phyloP scores from a whole-genome alignment of 2,888 invertebrate genomes.

The Mythimna pallens region DNA sequence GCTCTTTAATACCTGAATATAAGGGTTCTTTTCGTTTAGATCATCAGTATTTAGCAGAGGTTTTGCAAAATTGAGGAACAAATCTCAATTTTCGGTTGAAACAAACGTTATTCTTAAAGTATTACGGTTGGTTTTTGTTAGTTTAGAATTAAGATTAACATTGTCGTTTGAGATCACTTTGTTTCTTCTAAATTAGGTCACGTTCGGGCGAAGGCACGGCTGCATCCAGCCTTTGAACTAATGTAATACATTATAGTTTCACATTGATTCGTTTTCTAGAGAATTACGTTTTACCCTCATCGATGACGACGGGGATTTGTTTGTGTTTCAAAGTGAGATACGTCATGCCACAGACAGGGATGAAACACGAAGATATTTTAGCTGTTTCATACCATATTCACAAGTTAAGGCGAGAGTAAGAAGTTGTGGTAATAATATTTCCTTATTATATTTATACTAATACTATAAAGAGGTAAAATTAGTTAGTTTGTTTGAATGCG shows the following conservation, averaged over 20 bases:
- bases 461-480: too few relatives aligned
- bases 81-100: conserved; percentile 68
- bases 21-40: conserved; percentile 67
- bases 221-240: conserved; percentile 76
- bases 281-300: conserved; percentile 60
- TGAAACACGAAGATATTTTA: neutral
- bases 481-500: too few relatives aligned
- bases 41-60: conserved; percentile 60
- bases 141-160: conserved; percentile 64
- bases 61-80: conserved; percentile 69
- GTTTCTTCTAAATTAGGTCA: conserved; percentile 86
- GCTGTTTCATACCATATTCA: too few relatives aligned
- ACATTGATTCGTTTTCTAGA: conserved; percentile 68
- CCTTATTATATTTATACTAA: too few relatives aligned
- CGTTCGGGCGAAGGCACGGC: conserved; percentile 77
- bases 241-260: conserved; percentile 75
- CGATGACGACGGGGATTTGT: conserved; percentile 43
- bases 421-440: too few relatives aligned
- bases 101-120: conserved; percentile 63
- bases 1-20: conserved; percentile 60
- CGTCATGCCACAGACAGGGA: conserved; percentile 5
- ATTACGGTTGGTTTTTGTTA: conserved; percentile 69
- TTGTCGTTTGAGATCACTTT: conserved; percentile 76
- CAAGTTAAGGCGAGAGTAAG: neutral
- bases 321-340: conserved; percentile 32